Percentiles rank a stretch among this genome's conserved stretches.
These are phyloP conservation scores for Notothenia rossii DNA, from an alignment of 2,113 vertebrate species.

Conservation along the genomic window DNA sequence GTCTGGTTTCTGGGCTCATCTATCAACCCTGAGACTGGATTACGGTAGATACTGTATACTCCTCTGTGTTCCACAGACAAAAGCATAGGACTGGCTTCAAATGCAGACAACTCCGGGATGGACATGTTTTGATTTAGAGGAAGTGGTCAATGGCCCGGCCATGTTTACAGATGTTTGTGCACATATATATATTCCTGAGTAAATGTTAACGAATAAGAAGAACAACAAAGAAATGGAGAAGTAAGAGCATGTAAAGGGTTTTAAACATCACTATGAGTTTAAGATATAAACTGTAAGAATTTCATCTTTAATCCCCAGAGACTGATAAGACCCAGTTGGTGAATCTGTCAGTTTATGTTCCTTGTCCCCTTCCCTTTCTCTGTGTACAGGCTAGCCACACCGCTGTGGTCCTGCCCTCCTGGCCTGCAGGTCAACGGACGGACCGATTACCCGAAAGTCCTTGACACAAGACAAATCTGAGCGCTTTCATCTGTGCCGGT, in stretches of 20 bases:
- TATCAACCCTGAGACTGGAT: slow-evolving; percentile 62
- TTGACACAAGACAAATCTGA: slow-evolving; percentile 86
- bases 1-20: slow-evolving; percentile 72
- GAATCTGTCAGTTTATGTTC: slow-evolving; percentile 28
- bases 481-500: slow-evolving; percentile 89
- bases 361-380: slow-evolving; percentile 29
- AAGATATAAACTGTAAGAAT: slow-evolving; percentile 8
- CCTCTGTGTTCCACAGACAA: slow-evolving; percentile 12
- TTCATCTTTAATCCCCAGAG: neutral
- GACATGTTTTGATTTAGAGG: neutral
- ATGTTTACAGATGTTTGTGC: neutral
- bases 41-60: slow-evolving; percentile 29
- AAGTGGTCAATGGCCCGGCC: neutral
- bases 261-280: neutral
- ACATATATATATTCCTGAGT: neutral
- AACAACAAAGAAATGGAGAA: neutral
- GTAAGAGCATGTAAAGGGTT: neutral
- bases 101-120: slow-evolving; percentile 14
- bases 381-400: slow-evolving; percentile 55
- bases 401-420: slow-evolving; percentile 73
- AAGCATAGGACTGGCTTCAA: neutral
- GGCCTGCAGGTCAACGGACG: slow-evolving; percentile 85
- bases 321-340: neutral
- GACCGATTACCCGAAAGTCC: slow-evolving; percentile 85
- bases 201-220: slow-evolving; percentile 1